Percentiles rank a stretch among this genome's conserved stretches.
These are phyloP conservation scores for Panulirus ornatus DNA, from an alignment of 1,140 invertebrate genomes.

Conservation along the genomic window DNA sequence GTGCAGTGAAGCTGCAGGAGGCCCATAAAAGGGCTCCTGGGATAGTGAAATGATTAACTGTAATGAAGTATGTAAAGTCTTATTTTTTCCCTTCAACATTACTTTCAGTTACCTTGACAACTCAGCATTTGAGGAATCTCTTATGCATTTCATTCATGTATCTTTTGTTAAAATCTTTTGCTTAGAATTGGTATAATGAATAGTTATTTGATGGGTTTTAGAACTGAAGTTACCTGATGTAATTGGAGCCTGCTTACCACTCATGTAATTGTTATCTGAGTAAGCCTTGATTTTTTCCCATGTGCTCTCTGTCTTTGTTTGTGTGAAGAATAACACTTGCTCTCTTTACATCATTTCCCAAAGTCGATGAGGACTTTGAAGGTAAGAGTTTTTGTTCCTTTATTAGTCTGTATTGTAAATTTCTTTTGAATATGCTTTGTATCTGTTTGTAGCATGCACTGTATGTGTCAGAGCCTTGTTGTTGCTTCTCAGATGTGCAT, in stretches of 20 bases:
- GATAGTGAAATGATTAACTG: no score
- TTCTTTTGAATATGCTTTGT: not conserved
- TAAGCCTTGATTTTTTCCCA: not conserved
- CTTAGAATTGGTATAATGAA: not conserved
- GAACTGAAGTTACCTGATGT: conserved; percentile 12
- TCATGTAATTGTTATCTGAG: conserved; percentile 16
- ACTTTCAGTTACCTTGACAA: not conserved
- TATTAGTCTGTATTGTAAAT: conserved; percentile 32
- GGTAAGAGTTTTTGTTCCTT: conserved; percentile 61
- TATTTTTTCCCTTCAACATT: not conserved
- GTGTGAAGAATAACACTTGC: conserved; percentile 62
- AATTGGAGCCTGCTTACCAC: not conserved
- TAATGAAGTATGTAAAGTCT: no score
- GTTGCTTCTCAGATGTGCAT: no score
- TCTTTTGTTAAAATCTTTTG: conserved; percentile 11
- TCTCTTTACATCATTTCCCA: conserved; percentile 70
- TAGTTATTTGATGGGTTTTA: conserved; percentile 7
- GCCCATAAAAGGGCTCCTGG: no score
- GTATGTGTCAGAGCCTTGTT: no score
- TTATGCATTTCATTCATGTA: not conserved
- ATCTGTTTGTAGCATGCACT: no score
- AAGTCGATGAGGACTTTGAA: conserved; percentile 76
- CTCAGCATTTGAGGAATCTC: conserved; percentile 3
- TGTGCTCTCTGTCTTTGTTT: conserved; percentile 17
- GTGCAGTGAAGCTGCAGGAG: no score